Evolutionary conservation across 2,113 vertebrate genomes (phyloP).

Genomic region (Zingel zingel): DNA sequence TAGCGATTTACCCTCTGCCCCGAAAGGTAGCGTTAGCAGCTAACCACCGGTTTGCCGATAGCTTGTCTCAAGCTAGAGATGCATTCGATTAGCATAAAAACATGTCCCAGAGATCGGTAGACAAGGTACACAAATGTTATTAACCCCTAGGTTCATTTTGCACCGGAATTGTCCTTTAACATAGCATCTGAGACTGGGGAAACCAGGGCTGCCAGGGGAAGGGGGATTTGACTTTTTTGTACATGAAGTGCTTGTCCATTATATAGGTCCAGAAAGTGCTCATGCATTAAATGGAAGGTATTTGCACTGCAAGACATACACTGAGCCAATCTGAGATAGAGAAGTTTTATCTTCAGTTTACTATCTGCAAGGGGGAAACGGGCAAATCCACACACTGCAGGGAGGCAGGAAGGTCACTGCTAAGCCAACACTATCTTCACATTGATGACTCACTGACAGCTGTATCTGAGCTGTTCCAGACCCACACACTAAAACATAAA

Average conservation of each 20-base stretch:
- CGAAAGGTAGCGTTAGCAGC: too few species aligned
- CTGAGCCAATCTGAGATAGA: background rate
- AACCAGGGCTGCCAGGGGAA: background rate
- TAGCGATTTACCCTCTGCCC: too few species aligned
- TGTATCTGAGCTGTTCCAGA: conserved; percentile 56
- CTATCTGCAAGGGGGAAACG: background rate
- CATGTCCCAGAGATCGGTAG: too few species aligned
- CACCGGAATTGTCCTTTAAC: too few species aligned
- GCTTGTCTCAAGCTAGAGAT: too few species aligned
- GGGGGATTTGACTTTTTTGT: background rate
- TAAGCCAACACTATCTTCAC: conserved; percentile 55
- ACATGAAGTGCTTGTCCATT: background rate
- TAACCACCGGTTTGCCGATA: too few species aligned
- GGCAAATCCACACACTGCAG: conserved; percentile 25
- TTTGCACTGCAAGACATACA: background rate
- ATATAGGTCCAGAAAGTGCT: background rate
- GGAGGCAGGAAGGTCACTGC: conserved; percentile 49
- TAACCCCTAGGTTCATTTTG: too few species aligned
- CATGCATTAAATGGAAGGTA: background rate
- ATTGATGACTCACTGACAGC: conserved; percentile 63
- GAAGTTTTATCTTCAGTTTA: conserved; percentile 35
- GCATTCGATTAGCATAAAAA: too few species aligned
- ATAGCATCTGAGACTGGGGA: background rate
- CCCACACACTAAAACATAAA: conserved; percentile 24
- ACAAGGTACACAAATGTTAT: too few species aligned